Evolutionary conservation across 2,888 invertebrate species (phyloP), one percentile per base, ranked within the genome.

Genomic region (Platycheirus rosarum): DNA sequence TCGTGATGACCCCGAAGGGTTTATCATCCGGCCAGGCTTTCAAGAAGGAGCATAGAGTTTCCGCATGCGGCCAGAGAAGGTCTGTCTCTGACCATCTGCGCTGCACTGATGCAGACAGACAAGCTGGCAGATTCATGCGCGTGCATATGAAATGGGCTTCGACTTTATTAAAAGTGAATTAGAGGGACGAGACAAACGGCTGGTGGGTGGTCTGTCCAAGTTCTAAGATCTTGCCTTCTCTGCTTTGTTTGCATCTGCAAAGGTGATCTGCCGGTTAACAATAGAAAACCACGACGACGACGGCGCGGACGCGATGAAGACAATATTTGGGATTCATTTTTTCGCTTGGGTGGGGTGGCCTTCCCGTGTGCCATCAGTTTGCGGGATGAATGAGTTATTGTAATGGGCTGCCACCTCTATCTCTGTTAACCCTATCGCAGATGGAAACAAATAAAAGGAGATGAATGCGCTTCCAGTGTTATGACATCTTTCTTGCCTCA

Each of bases 91-190:
- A 78, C 78, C 78, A 78, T 73, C 73, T 73, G 62, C 29, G 44
- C 69, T 20, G 2, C 23, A 18, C 35, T 57, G 57, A 57, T 57
- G 20, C 62, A 53, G 53, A 69, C 55, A 76, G 74, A 60, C 74
- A 75, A 60, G 37, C 79, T 62, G 80, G 69, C 70, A 70, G 71
- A 82, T 60, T 29, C 76, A 73, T 68, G 77, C 71, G 62, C 77
- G 77, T 73, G 82, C 77, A 82, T 82, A 82, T 71, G 77, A 82
- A 77, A 71, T 68, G 55, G 77, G 49, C 37, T 70, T 82, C 48
- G 51, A 82, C 71, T 71, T 82, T 77, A 77, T 82, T 82, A 82
- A 82, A 82, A 82, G 82, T 77, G 82, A 82, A 82, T 82, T 82
- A 77, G 82, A 70, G 65, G 65, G 76, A 70, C 79, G 75, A 75